A percentile compares a stretch with the other conserved stretches of the same genome.
Conservation (phyloP, 2,113 vertebrate genomes). For the Ahaetulla prasina region DNA sequence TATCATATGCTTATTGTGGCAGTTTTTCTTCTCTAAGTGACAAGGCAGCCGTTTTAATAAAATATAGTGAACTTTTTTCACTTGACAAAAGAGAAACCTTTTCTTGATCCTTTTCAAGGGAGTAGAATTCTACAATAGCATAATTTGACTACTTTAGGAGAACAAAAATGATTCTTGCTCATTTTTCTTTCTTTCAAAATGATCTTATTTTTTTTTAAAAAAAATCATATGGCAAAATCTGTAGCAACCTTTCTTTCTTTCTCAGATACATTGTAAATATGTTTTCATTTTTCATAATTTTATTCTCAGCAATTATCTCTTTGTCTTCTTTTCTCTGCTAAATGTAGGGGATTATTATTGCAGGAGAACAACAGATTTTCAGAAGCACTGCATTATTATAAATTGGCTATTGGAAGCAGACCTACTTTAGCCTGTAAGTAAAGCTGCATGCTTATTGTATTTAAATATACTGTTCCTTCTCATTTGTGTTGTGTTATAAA, state of each 20-base stretch:
- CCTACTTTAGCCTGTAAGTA: constrained; percentile 98
- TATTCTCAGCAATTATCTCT: not conserved
- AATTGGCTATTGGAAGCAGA: constrained; percentile 94
- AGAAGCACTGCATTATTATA: constrained; percentile 96
- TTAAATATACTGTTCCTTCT: constrained; percentile 25
- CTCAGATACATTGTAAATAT: not conserved
- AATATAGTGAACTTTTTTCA: not conserved
- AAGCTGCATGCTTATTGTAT: constrained; percentile 44
- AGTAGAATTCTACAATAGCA: too few relatives aligned
- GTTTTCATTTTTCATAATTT: constrained; percentile 6
- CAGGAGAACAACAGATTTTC: constrained; percentile 96
- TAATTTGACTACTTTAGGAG: not conserved
- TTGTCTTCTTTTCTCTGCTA: constrained; percentile 18
- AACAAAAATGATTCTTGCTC: not conserved
- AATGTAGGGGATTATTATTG: constrained; percentile 88
- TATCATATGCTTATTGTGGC: not conserved
- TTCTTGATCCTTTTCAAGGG: not conserved
- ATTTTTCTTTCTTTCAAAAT: not conserved
- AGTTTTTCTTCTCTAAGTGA: not conserved
- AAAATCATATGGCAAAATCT: constrained; percentile 1
- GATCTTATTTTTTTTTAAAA: not conserved
- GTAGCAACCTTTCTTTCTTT: not conserved
- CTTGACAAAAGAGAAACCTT: not conserved
- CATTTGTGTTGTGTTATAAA: not conserved
- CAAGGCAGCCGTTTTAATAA: not conserved